Evolutionary conservation across 2,888 invertebrate species (phyloP).

Genomic region (Chloroclysta siterata): DNA sequence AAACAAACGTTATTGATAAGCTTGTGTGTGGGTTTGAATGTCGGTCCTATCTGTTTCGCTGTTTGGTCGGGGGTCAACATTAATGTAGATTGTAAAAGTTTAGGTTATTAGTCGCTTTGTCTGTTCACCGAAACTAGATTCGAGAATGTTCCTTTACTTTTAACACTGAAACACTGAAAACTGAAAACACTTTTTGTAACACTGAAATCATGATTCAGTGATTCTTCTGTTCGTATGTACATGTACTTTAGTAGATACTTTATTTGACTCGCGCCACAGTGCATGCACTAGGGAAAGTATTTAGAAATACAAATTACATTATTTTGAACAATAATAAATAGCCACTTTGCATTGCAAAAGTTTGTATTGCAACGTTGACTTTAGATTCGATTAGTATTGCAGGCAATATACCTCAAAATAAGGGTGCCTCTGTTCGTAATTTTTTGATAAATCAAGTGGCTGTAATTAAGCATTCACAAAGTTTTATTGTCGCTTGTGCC

Average conservation of each 20-base stretch:
- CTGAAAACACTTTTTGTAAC: too few relatives aligned
- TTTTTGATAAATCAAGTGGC: neutral
- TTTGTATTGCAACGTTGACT: neutral
- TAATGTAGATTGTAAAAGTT: neutral
- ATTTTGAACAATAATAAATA: neutral
- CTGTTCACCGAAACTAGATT: slow-evolving; percentile 13
- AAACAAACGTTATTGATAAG: neutral
- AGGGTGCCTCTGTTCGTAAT: too few relatives aligned
- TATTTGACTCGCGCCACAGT: slow-evolving; percentile 5
- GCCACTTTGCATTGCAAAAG: too few relatives aligned
- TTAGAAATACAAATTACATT: neutral
- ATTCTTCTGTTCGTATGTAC: slow-evolving; percentile 14
- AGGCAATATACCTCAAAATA: neutral
- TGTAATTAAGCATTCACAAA: neutral
- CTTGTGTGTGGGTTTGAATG: neutral
- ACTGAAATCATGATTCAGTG: slow-evolving; percentile 3
- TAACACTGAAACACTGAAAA: slow-evolving; percentile 12
- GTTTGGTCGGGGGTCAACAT: slow-evolving; percentile 39
- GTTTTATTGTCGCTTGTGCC: neutral
- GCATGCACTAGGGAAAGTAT: slow-evolving; percentile 2
- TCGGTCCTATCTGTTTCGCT: slow-evolving; percentile 1
- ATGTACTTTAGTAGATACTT: slow-evolving; percentile 16
- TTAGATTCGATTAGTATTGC: neutral
- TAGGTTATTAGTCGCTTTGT: slow-evolving; percentile 18
- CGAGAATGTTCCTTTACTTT: slow-evolving; percentile 24